Evolutionary conservation across 2,113 vertebrate species (phyloP), one percentile per base, ranked within the genome.

Genomic region (Periophthalmodon schlosseri): DNA sequence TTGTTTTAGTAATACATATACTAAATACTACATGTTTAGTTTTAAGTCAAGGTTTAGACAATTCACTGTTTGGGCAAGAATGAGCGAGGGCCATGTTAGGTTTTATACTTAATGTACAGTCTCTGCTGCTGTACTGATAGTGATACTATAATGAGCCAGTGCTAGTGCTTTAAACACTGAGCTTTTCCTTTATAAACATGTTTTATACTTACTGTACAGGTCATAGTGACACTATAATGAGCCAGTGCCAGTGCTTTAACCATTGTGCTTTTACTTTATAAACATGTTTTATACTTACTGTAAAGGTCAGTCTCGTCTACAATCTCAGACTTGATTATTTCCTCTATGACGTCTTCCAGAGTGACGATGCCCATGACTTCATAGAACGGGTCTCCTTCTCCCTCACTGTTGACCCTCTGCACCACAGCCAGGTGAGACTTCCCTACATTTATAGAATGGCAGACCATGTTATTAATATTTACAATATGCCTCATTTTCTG

Each of bases 271-370:
- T n/a, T n/a, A n/a, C n/a, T n/a, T n/a, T n/a, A n/a, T n/a, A n/a
- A n/a, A 16, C 8, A 9, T 64, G 20, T 72, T 24, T 66, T 44
- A 24, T 84, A 95, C 97, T 82, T 94, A 99, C 97, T 98, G 83
- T 96, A 99, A 46, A 99, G 94, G 86, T 99, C 97, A 0, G 97
- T 99, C 91, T 99, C 97, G 64, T 99, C 97, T 88, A 99, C 95
- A 79, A 99, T 99, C 92, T 99, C 97, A 0, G 97, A 98, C 81
- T 99, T 98, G 92, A 94, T 94, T 87, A 94, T 94, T 72, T 94
- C 93, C 52, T 94, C 93, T 20, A 94, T 94, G 72, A 94, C 90
- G 2, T 94, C 93, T 75, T 94, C 93, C 82, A 94, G 85, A 8
- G 93, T 94, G 74, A 94, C 84, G 23, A 94, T 93, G 83, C 93